These are phyloP conservation scores for Xanthia icteritia DNA, from an alignment of 2,888 invertebrate genomes.

Conservation along the genomic window DNA sequence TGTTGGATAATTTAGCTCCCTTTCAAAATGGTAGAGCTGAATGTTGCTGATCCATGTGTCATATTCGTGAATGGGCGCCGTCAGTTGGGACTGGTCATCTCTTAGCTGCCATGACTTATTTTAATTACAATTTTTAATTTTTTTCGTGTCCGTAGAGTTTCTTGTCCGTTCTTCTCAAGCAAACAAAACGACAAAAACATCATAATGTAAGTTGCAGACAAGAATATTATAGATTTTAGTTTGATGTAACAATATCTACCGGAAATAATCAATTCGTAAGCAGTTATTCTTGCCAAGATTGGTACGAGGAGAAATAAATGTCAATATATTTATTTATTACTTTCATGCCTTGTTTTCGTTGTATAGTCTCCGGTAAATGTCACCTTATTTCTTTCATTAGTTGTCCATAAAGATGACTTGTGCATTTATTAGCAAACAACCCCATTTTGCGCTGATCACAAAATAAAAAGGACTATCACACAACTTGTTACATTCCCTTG, in stretches of 20 bases:
- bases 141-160: no score
- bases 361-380: background rate
- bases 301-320: constrained; percentile 24
- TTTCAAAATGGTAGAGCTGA: no score
- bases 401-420: background rate
- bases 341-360: constrained; percentile 15
- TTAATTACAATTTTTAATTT: no score
- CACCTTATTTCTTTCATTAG: background rate
- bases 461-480: background rate
- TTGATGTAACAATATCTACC: constrained; percentile 12
- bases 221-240: constrained; percentile 19
- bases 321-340: constrained; percentile 32
- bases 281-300: constrained; percentile 29
- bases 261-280: constrained; percentile 29
- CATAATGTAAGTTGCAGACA: background rate
- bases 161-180: no score
- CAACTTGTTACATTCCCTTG: background rate
- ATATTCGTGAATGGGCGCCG: no score
- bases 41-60: no score
- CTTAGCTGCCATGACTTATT: no score
- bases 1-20: no score
- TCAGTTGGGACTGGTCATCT: no score
- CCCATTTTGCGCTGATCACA: background rate
- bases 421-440: background rate
- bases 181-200: background rate